These are phyloP conservation scores for Pandemis heparana DNA, from an alignment of 2,888 invertebrate genomes.

Conservation along the genomic window DNA sequence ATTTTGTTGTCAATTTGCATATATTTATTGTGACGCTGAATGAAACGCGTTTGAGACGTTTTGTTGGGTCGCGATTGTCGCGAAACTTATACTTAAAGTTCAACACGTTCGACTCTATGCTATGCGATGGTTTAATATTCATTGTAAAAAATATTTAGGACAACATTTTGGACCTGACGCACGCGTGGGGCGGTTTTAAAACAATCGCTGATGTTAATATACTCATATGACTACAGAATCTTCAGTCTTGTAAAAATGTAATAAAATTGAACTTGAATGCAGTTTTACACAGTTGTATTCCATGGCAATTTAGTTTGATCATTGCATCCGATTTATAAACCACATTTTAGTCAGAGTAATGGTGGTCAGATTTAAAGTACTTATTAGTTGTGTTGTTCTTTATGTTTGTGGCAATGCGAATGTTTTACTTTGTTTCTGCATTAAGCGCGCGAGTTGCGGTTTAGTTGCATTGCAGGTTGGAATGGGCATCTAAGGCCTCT, in stretches of 20 bases:
- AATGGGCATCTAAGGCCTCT: neutral
- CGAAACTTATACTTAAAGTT: too few relatives aligned
- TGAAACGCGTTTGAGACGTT: too few relatives aligned
- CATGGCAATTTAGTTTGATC: neutral
- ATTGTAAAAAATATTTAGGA: neutral
- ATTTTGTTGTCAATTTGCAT: too few relatives aligned
- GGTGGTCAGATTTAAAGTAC: neutral
- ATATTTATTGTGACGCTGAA: too few relatives aligned
- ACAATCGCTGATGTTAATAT: neutral
- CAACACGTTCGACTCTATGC: neutral
- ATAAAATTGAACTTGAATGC: neutral
- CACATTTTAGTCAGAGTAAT: neutral
- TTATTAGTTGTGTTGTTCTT: neutral
- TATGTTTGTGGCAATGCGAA: constrained; percentile 27
- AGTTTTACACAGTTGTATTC: neutral
- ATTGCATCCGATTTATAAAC: constrained; percentile 9
- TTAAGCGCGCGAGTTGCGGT: constrained; percentile 30
- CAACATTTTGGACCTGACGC: neutral
- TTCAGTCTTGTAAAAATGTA: neutral
- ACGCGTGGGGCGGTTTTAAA: neutral
- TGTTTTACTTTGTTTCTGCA: constrained; percentile 25
- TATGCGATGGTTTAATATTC: neutral
- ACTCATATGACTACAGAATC: neutral
- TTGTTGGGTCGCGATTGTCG: too few relatives aligned
- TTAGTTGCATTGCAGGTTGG: neutral